These are phyloP conservation scores for Hippocampus zosterae DNA, from an alignment of 2,113 vertebrate genomes.

Conservation along the genomic window DNA sequence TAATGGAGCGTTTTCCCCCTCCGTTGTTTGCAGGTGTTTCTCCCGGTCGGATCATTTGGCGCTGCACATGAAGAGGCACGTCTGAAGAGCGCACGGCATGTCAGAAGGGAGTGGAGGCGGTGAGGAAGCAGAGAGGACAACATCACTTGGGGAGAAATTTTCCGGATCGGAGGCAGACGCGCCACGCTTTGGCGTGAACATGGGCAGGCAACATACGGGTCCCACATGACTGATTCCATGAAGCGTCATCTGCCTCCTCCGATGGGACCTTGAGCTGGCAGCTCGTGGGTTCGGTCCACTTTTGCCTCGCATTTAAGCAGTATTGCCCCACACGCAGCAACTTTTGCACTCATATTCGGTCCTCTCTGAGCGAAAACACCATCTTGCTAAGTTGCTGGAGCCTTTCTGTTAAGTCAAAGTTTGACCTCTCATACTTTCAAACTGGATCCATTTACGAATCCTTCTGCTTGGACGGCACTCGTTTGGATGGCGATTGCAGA, in stretches of 20 bases:
- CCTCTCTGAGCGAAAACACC: background rate
- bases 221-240: slow-evolving; percentile 10
- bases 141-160: slow-evolving; percentile 27
- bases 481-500: slow-evolving; percentile 37
- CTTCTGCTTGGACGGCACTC: slow-evolving; percentile 23
- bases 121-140: slow-evolving; percentile 39
- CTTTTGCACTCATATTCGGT: slow-evolving; percentile 17
- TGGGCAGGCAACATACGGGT: slow-evolving; percentile 1
- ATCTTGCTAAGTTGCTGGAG: slow-evolving; percentile 13
- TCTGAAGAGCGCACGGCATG: slow-evolving; percentile 71
- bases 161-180: slow-evolving; percentile 9
- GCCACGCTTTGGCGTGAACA: slow-evolving; percentile 26
- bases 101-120: slow-evolving; percentile 36
- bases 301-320: slow-evolving; percentile 20
- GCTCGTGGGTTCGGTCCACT: slow-evolving; percentile 32
- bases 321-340: slow-evolving; percentile 40
- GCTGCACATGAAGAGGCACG: slow-evolving; percentile 98
- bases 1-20: slow-evolving; percentile 43
- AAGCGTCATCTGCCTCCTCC: slow-evolving; percentile 27
- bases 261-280: slow-evolving; percentile 35
- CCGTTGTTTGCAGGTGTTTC: slow-evolving; percentile 85
- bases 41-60: slow-evolving; percentile 98
- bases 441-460: slow-evolving; percentile 47
- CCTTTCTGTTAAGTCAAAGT: slow-evolving; percentile 37
- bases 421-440: slow-evolving; percentile 29